Conservation (phyloP, 1,140 invertebrate genomes). For the Bradysia coprophila region DNA sequence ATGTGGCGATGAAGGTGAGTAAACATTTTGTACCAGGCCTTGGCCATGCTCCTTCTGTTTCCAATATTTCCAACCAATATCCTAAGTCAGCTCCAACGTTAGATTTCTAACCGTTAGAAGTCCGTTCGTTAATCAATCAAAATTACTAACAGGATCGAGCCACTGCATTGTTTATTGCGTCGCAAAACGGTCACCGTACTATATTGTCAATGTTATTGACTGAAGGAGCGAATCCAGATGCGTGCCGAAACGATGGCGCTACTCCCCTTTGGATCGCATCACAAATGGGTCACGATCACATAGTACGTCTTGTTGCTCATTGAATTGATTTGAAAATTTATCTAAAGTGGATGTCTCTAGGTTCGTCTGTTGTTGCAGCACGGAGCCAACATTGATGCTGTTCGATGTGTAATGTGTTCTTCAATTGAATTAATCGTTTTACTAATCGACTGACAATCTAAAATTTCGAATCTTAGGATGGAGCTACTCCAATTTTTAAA, state of each 20-base stretch:
- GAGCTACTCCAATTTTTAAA: constrained; percentile 81
- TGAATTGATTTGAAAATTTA: no score
- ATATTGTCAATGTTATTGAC: constrained; percentile 47
- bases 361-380: constrained; percentile 51
- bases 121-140: no score
- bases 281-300: constrained; percentile 78
- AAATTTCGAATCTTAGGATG: constrained; percentile 36
- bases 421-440: constrained; percentile 21
- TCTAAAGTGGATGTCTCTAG: no score
- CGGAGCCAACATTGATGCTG: constrained; percentile 61
- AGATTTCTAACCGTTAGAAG: no score
- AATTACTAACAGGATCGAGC: constrained; percentile 50
- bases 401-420: constrained; percentile 38
- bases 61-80: no score
- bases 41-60: no score
- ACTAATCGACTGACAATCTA: not conserved
- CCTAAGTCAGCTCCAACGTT: no score
- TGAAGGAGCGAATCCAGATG: constrained; percentile 49
- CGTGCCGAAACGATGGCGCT: constrained; percentile 56
- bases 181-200: constrained; percentile 73
- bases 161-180: constrained; percentile 74
- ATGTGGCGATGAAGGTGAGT: constrained; percentile 67
- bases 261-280: constrained; percentile 83
- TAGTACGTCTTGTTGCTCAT: no score
- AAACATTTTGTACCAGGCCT: no score